Conservation (phyloP, 1,140 invertebrate species). For the Atopsyche davidsoni region DNA sequence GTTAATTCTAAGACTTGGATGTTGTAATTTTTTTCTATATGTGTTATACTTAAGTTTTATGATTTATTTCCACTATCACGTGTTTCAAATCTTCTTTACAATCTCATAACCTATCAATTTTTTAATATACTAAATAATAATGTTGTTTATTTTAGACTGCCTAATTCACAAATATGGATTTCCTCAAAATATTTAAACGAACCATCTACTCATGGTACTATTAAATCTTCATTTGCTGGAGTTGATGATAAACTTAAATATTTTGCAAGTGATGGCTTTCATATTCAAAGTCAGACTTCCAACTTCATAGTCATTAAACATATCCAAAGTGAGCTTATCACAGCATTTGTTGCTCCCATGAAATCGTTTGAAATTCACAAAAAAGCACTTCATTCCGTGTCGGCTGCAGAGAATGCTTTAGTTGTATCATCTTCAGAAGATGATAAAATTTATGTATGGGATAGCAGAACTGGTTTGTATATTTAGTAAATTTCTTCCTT, state of each 20-base stretch:
- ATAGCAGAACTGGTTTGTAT: slow-evolving; percentile 51
- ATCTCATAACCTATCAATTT: too few species aligned
- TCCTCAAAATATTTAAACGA: slow-evolving; percentile 42
- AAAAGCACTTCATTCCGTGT: slow-evolving; percentile 47
- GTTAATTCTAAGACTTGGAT: too few species aligned
- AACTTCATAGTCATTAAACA: slow-evolving; percentile 41
- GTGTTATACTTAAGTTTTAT: too few species aligned
- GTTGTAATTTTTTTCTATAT: too few species aligned
- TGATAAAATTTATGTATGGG: slow-evolving; percentile 58
- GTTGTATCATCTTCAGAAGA: slow-evolving; percentile 56
- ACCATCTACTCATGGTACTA: slow-evolving; percentile 40
- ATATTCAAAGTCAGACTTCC: slow-evolving; percentile 36
- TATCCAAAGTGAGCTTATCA: slow-evolving; percentile 36
- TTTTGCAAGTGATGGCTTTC: slow-evolving; percentile 36
- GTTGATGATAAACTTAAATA: slow-evolving; percentile 41
- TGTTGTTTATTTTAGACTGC: slow-evolving; percentile 40
- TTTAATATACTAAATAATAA: too few species aligned
- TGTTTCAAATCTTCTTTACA: too few species aligned
- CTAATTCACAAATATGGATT: slow-evolving; percentile 43
- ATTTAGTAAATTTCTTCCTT: slow-evolving; percentile 4
- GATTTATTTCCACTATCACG: too few species aligned
- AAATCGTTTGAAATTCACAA: slow-evolving; percentile 42
- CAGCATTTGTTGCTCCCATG: slow-evolving; percentile 43
- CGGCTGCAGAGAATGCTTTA: slow-evolving; percentile 52
- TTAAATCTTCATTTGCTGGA: slow-evolving; percentile 35